Evolutionary conservation across 1,140 invertebrate genomes (phyloP), one percentile per base, ranked within the genome.

Genomic region (Drusus annulatus): DNA sequence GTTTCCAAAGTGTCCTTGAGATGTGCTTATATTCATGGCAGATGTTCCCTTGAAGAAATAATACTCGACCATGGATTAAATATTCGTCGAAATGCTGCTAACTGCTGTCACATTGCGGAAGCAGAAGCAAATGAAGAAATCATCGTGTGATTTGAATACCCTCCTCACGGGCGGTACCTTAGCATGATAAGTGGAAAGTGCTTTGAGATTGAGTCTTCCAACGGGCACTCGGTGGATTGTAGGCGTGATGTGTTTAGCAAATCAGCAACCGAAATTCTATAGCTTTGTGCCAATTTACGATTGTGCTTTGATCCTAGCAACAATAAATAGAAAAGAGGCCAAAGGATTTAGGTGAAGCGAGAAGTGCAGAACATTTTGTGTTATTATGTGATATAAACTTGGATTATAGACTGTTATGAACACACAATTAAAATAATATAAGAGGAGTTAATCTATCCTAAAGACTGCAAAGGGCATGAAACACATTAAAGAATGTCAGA

Each of bases 141-240:
- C 68, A 17, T 71, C 68, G 21, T 71, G 50, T 71, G 50, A 71
- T 71, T 52, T 52, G 50, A 71, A 71, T 71, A 71, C 17, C 31
- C 62, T 65, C 23, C 62, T 28, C 62, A 28, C 62, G 62, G 36
- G 17, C 36, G 3, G 36, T 17, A 51, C 17, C 45, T n/a, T 50
- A 23, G 68, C 36, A 23, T 51, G 19, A 25, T 16, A 71, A 71
- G 45, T 71, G 45, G 68, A 71, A 71, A 71, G 68, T 71, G 17
- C 16, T 23, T 69, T 69, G 36, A 17, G 31, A 17, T 5, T 17
- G 58, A 25, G 36, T 17, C 50, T 52, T 71, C 8, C 45, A 52
- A 21, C 45, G 17, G 45, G 21, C 19, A 25, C 23, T 52, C 19
- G n/a, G 8, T 23, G 25, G 62, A 65, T 23, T n/a, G 10, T 5